Conservation (phyloP, 2,797 vertebrate species). For the Babyrousa celebensis region DNA sequence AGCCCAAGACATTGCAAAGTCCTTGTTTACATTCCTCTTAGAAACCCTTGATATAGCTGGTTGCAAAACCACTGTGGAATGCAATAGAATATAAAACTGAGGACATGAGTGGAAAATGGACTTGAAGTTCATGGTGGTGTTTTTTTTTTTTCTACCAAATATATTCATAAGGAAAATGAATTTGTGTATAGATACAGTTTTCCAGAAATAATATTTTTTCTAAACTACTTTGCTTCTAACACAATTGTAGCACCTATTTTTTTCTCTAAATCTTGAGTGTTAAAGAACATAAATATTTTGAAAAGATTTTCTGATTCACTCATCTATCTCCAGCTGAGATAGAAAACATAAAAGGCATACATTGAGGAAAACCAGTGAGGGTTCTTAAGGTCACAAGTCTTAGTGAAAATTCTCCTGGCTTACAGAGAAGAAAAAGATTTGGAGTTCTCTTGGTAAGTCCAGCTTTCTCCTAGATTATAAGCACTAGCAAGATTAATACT, state of each 20-base stretch:
- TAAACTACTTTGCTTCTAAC: conserved; percentile 69
- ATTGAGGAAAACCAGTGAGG: conserved; percentile 79
- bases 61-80: conserved; percentile 71
- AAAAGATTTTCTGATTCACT: conserved; percentile 80
- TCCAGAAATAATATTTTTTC: conserved; percentile 65
- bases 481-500: conserved; percentile 22
- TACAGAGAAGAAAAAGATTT: conserved; percentile 73
- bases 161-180: conserved; percentile 1
- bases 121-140: neutral
- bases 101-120: conserved; percentile 48
- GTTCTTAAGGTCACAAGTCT: conserved; percentile 76
- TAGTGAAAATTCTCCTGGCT: conserved; percentile 73
- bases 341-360: conserved; percentile 79
- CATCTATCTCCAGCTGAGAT: conserved; percentile 77
- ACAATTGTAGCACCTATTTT: conserved; percentile 43
- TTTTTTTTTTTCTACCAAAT: conserved; percentile 44
- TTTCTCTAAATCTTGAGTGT: conserved; percentile 67
- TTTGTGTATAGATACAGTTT: conserved; percentile 25
- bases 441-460: conserved; percentile 62
- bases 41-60: conserved; percentile 48
- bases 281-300: conserved; percentile 84
- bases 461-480: conserved; percentile 66
- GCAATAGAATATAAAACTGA: conserved; percentile 73
- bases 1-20: neutral
- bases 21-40: conserved; percentile 76